Evolutionary conservation across 2,888 invertebrate species (phyloP).

Genomic region (Synergus japonicus): DNA sequence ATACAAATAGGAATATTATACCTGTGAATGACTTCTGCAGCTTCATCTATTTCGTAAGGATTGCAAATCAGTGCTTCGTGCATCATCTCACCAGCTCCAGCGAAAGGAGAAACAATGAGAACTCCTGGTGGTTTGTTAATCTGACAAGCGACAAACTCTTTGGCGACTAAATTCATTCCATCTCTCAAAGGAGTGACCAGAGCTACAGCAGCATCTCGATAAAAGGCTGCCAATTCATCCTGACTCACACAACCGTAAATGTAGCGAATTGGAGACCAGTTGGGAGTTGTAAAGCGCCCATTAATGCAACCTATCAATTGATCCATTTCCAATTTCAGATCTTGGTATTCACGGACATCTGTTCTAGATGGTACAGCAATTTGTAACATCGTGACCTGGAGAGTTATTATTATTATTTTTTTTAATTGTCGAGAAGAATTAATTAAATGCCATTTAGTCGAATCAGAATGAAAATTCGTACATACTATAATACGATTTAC

Average conservation of each 20-base stretch:
- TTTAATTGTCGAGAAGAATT: not conserved
- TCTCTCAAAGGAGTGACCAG: constrained; percentile 92
- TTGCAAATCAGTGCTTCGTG: constrained; percentile 94
- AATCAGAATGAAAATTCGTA: not conserved
- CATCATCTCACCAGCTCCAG: constrained; percentile 96
- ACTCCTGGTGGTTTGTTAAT: constrained; percentile 92
- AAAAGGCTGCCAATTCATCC: constrained; percentile 91
- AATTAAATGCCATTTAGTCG: not conserved
- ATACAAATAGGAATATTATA: constrained; percentile 60
- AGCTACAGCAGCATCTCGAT: constrained; percentile 91
- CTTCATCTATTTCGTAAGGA: constrained; percentile 92
- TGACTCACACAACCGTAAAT: constrained; percentile 94
- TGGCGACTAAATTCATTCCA: constrained; percentile 95
- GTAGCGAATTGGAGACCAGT: constrained; percentile 95
- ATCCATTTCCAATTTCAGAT: constrained; percentile 93
- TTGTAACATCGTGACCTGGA: constrained; percentile 84
- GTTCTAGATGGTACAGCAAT: constrained; percentile 93
- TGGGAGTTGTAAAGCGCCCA: constrained; percentile 92
- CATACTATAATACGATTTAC: no score
- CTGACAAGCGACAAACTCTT: constrained; percentile 95
- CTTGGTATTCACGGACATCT: constrained; percentile 93
- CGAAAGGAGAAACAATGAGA: constrained; percentile 92
- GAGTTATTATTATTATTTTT: not conserved
- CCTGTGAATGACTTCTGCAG: constrained; percentile 91
- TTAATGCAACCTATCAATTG: constrained; percentile 93